phyloP scores from a whole-genome alignment of 2,113 vertebrate genomes.

The Dolichotis patagonum region DNA sequence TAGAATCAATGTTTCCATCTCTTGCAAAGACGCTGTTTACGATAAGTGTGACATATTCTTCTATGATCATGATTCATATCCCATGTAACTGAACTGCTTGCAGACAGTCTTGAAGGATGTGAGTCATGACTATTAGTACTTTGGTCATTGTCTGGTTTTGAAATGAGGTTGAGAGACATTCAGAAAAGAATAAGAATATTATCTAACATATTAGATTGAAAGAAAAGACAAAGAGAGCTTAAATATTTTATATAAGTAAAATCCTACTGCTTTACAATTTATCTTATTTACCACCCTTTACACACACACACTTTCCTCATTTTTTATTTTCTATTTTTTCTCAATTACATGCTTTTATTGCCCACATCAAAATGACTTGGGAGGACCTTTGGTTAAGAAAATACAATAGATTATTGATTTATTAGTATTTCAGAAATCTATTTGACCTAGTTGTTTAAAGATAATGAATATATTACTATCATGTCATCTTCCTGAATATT shows the following conservation, averaged over 20 bases:
- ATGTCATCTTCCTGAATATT: not conserved
- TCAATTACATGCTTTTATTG: not conserved
- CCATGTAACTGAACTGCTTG: not conserved
- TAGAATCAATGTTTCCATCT: not conserved
- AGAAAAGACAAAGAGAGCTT: not conserved
- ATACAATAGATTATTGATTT: not conserved
- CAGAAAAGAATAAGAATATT: not conserved
- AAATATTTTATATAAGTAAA: not conserved
- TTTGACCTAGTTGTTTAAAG: not conserved
- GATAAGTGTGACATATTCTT: constrained; percentile 15
- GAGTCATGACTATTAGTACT: not conserved
- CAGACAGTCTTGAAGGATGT: not conserved
- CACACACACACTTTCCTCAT: not conserved
- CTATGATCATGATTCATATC: not conserved
- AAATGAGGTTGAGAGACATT: not conserved
- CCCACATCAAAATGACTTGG: not conserved
- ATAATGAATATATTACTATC: not conserved
- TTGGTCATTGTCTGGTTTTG: not conserved
- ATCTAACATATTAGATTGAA: not conserved
- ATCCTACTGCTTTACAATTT: not conserved
- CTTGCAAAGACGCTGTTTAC: not conserved
- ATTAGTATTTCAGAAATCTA: not conserved
- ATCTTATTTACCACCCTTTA: not conserved
- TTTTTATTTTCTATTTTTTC: too few species aligned
- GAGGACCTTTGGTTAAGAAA: not conserved